Evolutionary conservation across 1,140 invertebrate genomes (phyloP).

Genomic region (Drosophila orosa): DNA sequence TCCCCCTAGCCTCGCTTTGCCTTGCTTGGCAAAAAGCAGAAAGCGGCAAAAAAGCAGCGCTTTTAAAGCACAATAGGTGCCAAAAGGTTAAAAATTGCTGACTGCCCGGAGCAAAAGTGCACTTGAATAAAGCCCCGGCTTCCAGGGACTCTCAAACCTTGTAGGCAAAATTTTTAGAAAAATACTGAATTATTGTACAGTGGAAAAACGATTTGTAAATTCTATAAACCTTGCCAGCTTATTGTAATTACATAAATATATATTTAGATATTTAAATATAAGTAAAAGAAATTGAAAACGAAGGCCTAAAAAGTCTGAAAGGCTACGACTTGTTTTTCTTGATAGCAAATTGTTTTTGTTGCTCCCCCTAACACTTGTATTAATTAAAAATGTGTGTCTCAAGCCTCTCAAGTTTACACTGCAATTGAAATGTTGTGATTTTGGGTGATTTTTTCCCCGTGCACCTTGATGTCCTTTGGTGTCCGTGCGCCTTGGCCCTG

Average conservation of each 20-base stretch:
- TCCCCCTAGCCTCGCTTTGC: neutral
- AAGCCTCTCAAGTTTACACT: neutral
- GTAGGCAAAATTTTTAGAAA: slow-evolving; percentile 49
- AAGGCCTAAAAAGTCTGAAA: too few species aligned
- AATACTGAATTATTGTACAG: slow-evolving; percentile 28
- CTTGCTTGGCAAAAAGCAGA: slow-evolving; percentile 4
- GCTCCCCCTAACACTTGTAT: neutral
- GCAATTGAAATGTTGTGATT: neutral
- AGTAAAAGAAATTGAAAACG: too few species aligned
- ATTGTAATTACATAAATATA: too few species aligned
- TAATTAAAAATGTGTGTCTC: neutral
- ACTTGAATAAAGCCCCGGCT: slow-evolving; percentile 45
- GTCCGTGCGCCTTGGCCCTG: slow-evolving; percentile 25
- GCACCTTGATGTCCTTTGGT: slow-evolving; percentile 18
- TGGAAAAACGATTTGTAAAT: too few species aligned
- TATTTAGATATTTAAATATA: too few species aligned
- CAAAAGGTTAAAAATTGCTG: slow-evolving; percentile 70
- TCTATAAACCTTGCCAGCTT: neutral
- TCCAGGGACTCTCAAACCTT: slow-evolving; percentile 41
- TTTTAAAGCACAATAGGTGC: slow-evolving; percentile 68
- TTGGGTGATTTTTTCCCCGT: slow-evolving; percentile 15
- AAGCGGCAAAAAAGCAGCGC: slow-evolving; percentile 27
- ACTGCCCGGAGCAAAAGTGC: slow-evolving; percentile 49
- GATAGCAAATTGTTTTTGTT: too few species aligned
- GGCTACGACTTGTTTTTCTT: too few species aligned